Base-by-base conservation (phyloP, 2,797 vertebrate genomes). In the Sebastes steindachneri region DNA sequence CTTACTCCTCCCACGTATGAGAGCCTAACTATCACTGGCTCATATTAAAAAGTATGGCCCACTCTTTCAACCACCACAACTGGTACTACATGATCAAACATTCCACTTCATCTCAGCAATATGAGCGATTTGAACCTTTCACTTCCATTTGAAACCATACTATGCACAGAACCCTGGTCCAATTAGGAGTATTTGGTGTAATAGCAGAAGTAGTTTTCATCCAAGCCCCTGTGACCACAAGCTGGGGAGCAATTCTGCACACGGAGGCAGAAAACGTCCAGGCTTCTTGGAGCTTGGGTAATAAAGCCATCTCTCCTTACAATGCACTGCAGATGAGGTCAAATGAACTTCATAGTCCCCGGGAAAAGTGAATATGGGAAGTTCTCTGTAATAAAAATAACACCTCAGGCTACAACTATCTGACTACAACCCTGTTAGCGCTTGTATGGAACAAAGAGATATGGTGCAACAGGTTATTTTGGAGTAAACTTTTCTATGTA, bases 151-250 rank as follows among this genome's bases (percentile, higher is more conserved):
- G 6, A 51, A 72, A 73, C 28, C 37, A 35, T 68, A 21, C 17
- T 73, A 10, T 71, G 41, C 29, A n/a, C 69, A 78, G 53, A 88
- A 23, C 29, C 33, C 19, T 68, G 35, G 65, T 79, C 21, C 77
- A 79, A 81, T 85, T 78, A 76, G 77, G 60, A 76, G 75, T 66
- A 71, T 88, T 83, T 85, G 73, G 85, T 80, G 8, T 81, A 86
- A 86, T 21, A 79, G 83, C 82, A 83, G 72, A 74, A 45, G 77
- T 1, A 64, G 37, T 57, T 58, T 77, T 79, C 72, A 45, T 90
- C 86, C 90, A 90, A 92, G 75, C 78, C 88, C 60, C 23, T 29
- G 28, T 76, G 69, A 91, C 92, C 91, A 92, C 90, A 93, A 88
- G 51, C 67, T 73, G 76, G 64, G 74, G 71, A 85, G 60, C 63